These are phyloP conservation scores for Cricetomys ansorgei DNA, from an alignment of 2,113 vertebrate genomes.

Conservation along the genomic window DNA sequence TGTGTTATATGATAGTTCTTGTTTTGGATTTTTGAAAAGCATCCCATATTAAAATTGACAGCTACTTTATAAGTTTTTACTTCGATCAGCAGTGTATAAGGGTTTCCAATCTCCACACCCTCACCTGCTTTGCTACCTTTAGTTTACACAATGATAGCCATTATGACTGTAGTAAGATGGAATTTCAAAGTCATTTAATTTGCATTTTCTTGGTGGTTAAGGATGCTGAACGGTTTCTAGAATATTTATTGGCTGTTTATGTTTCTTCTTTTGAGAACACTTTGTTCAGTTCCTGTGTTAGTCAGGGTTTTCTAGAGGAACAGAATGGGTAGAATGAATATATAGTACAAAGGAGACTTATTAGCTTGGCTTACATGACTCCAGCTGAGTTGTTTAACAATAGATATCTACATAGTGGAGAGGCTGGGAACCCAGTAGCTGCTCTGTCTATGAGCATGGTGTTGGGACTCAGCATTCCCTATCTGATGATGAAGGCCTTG, in stretches of 20 bases:
- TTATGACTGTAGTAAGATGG: neutral
- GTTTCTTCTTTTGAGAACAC: neutral
- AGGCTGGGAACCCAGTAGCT: neutral
- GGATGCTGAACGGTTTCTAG: neutral
- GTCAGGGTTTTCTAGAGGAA: neutral
- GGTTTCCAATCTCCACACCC: neutral
- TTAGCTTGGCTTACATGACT: neutral
- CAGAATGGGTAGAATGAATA: neutral
- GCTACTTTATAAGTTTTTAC: neutral
- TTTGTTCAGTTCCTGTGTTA: neutral
- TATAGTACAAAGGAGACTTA: neutral
- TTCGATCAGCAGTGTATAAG: neutral
- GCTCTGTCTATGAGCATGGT: neutral
- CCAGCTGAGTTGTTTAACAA: neutral
- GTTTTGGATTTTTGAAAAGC: neutral
- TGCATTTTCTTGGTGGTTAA: neutral
- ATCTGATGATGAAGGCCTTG: neutral
- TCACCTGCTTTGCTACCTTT: neutral
- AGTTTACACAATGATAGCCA: neutral
- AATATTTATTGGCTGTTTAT: neutral
- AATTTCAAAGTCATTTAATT: neutral
- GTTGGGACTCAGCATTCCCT: rapidly evolving
- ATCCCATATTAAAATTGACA: no score
- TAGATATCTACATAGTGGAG: no score
- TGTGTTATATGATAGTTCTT: neutral